Percentiles rank a stretch among this genome's conserved stretches.
phyloP scores from a whole-genome alignment of 2,113 vertebrate species.

The Ursus arctos region DNA sequence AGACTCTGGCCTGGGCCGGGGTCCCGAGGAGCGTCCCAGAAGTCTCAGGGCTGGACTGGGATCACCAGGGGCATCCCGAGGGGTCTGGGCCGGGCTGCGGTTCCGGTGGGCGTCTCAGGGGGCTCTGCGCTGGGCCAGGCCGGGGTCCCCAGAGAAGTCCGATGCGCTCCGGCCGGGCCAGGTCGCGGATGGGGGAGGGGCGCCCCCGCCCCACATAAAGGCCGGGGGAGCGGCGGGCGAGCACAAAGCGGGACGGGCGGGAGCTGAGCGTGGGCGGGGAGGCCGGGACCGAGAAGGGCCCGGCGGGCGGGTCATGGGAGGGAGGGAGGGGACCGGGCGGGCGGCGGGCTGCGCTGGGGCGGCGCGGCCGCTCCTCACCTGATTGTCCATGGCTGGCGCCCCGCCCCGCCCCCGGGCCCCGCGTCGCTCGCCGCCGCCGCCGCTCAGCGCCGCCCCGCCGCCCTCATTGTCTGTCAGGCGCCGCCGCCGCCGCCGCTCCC shows the following conservation, averaged over 20 bases:
- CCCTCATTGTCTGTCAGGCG: constrained; percentile 86
- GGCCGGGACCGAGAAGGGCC: not conserved
- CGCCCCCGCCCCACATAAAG: constrained; percentile 62
- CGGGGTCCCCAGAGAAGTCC: not conserved
- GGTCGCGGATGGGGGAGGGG: constrained; percentile 65
- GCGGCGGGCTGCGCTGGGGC: constrained; percentile 56
- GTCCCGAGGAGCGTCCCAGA: not conserved
- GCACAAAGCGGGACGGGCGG: constrained; percentile 63
- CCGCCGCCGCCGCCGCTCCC: constrained; percentile 76
- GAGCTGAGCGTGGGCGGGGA: not conserved
- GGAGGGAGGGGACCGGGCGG: constrained; percentile 36
- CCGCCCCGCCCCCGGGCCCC: constrained; percentile 83
- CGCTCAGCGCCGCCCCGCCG: constrained; percentile 81
- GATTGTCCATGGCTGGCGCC: constrained; percentile 94
- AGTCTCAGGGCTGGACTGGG: not conserved
- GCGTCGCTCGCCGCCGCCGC: constrained; percentile 82
- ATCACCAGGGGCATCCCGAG: too few relatives aligned
- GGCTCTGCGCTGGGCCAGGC: not conserved
- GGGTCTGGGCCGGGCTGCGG: not conserved
- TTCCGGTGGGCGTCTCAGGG: not conserved
- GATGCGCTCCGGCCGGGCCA: not conserved
- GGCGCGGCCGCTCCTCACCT: constrained; percentile 89
- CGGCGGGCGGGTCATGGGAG: not conserved
- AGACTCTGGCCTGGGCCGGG: not conserved
- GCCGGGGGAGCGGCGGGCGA: constrained; percentile 43